Evolutionary conservation across 2,797 vertebrate species (phyloP), one percentile per base, ranked within the genome.

Genomic region (Lycodopsis pacificus): DNA sequence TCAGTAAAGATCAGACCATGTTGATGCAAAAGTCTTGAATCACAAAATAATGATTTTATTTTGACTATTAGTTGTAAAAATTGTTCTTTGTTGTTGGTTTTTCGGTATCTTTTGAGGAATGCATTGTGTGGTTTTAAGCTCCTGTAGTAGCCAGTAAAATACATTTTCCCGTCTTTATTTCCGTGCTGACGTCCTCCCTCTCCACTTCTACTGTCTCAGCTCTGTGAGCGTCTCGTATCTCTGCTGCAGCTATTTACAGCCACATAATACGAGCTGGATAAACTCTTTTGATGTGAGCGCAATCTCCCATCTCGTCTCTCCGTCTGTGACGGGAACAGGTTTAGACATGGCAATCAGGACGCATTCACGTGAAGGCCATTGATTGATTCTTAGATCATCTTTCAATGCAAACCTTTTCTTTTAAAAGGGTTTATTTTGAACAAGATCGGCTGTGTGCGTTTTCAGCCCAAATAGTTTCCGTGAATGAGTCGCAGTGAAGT

Each of bases 291-390:
- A 93, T 86, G 92, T 93, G 30, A 63, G 71, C 13, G 56, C 92
- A 92, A 90, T 91, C 91, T 92, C 82, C 40, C 76, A 91, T 92
- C 90, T 90, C 69, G 40, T 86, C 90, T 73, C 79, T 59, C 54
- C 63, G 71, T 88, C 85, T 90, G 91, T n/a, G 49, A 93, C 74
- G 89, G 89, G 82, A 87, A 89, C 83, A 75, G 91, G 87, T 94
- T 93, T 93, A 93, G 91, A 91, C 91, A 90, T 82, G 92, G 91
- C 88, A 92, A 95, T 95, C 92, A 92, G 75, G 93, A 91, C 65
- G n/a, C 66, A 91, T 94, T 94, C 90, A 91, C 81, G 80, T 89
- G 79, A 81, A 86, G 69, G 88, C 70, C 88, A 90, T 70, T 93
- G 92, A 93, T 90, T 90, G 91, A 94, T 91, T 88, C 81, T 79